A percentile compares a stretch with the other conserved stretches of the same genome.
Evolutionary conservation across 2,113 vertebrate genomes (phyloP).

Genomic region (Catharus minimus): DNA sequence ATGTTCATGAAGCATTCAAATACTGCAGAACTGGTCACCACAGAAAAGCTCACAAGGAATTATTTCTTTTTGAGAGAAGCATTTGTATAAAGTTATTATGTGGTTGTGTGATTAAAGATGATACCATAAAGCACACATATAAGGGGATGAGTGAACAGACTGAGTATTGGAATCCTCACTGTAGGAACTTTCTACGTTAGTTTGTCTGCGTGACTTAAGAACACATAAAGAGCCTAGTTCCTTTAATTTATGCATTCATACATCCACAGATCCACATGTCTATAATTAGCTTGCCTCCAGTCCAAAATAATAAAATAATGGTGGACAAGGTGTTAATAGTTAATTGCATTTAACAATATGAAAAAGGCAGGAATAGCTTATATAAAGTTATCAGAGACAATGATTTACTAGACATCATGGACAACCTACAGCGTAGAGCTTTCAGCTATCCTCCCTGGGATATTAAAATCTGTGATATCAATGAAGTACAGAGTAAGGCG

Average conservation of each 20-base stretch:
- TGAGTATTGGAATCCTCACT: background rate
- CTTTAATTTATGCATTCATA: background rate
- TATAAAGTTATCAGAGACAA: background rate
- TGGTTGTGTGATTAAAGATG: background rate
- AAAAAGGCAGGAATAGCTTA: slow-evolving; percentile 17
- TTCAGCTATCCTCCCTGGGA: background rate
- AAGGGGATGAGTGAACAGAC: background rate
- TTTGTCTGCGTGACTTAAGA: background rate
- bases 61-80: background rate
- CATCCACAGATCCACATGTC: no score
- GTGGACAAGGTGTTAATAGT: background rate
- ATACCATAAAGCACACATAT: background rate
- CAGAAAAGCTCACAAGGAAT: background rate
- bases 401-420: background rate
- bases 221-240: background rate
- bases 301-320: background rate
- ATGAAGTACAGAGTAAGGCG: background rate
- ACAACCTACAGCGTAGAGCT: background rate
- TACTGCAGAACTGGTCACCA: slow-evolving; percentile 2
- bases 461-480: background rate
- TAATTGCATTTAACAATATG: slow-evolving; percentile 1
- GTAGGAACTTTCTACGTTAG: background rate
- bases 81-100: background rate
- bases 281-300: background rate
- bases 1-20: background rate